Base-by-base conservation (phyloP, 2,113 vertebrate species). In the Paradoxurus hermaphroditus region DNA sequence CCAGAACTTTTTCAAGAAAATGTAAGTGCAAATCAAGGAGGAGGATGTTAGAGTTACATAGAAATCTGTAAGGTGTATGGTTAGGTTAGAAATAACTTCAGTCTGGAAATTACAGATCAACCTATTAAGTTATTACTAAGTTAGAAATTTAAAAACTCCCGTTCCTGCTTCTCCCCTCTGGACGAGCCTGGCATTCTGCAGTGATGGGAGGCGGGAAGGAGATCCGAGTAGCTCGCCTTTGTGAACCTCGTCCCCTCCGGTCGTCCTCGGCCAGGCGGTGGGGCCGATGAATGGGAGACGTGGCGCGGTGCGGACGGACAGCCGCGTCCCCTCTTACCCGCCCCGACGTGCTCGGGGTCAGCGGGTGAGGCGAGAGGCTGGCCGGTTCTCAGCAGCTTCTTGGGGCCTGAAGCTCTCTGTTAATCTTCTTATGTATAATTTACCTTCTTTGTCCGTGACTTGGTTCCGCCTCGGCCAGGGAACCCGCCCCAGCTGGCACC, bases 1-100 rank as follows among this genome's bases (percentile, higher is more conserved):
- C 99, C 99, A 72, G 99, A 99, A 81, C 98, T 99, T 95, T 99
- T 99, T 97, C 99, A 99, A 98, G 99, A 99, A 92, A 99, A 99
- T 63, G 99, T 99, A 98, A 99, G 99, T 99, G 21, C 11, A 73
- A 59, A 36, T 51, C 2, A 82, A 67, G 39, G 77, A 56, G 27
- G 31, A n/a, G 94, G 91, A 86, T 91, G 83, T 65, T 87, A 73
- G 13, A 59, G 23, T 73, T 86, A 73, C 3, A 27, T 34, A 77
- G 18, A 46, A 81, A 39, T 81, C 59, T 89, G 62, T 86, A 41
- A 0, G 39, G 83, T 23, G 65, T 93, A 56, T 73, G 56, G 4
- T 94, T 95, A 87, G 21, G 44, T 59, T 91, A 84, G 44, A 75
- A 65, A 7, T 91, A 88, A 29, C 18, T 91, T 83, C 31, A 93